These are phyloP conservation scores for Cataglyphis altisquamis DNA, from an alignment of 2,888 invertebrate genomes.

Conservation along the genomic window DNA sequence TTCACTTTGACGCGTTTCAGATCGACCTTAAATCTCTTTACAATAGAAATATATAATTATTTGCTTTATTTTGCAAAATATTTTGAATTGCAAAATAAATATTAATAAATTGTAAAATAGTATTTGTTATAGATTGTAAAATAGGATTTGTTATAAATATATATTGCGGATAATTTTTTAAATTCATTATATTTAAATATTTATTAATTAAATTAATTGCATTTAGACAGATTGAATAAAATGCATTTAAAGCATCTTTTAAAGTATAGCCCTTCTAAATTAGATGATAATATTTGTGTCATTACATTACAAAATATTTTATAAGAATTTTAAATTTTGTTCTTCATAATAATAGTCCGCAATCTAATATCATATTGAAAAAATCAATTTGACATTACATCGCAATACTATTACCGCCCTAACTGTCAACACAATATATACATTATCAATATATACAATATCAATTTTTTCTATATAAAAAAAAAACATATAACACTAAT, in stretches of 20 bases:
- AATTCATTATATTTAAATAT: not conserved
- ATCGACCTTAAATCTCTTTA: conserved; percentile 11
- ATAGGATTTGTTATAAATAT: not conserved
- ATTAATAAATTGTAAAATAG: not conserved
- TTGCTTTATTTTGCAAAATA: not conserved
- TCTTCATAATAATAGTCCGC: not conserved
- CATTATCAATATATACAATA: not conserved
- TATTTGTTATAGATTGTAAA: not conserved
- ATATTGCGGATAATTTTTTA: not conserved
- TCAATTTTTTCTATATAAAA: not conserved
- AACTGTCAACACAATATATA: not conserved
- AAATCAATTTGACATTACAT: not conserved
- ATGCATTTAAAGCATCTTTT: not conserved
- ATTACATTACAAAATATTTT: not conserved
- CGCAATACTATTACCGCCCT: not conserved
- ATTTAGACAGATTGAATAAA: not conserved
- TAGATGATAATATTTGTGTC: not conserved
- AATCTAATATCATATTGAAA: not conserved
- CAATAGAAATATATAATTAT: not conserved
- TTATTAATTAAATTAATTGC: too few relatives aligned
- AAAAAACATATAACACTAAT: not conserved
- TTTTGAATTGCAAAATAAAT: not conserved
- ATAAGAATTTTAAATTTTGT: not conserved
- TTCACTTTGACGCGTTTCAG: conserved; percentile 32
- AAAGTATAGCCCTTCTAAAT: not conserved